phyloP scores from a whole-genome alignment of 2,888 invertebrate species.

The Parnassius apollo region DNA sequence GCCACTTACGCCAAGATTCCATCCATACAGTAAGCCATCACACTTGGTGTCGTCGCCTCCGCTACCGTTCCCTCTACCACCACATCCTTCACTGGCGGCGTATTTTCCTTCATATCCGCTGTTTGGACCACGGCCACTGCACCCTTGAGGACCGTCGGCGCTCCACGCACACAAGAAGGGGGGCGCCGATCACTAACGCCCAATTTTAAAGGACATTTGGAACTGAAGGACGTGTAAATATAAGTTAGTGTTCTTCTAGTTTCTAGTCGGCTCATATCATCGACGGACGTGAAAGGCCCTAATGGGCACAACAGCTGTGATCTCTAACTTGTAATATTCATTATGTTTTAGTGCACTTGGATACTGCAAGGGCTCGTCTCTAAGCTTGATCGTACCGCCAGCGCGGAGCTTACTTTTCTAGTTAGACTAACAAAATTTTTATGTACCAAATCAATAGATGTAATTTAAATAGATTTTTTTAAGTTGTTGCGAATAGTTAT shows the following conservation, averaged over 20 bases:
- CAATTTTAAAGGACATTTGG: conserved; percentile 70
- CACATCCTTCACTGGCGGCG: conserved; percentile 89
- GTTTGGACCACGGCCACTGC: conserved; percentile 87
- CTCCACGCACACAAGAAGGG: conserved; percentile 86
- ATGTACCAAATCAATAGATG: conserved; percentile 79
- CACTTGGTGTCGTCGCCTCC: conserved; percentile 86
- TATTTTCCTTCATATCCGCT: conserved; percentile 94
- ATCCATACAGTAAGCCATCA: conserved; percentile 93
- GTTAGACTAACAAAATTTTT: conserved; percentile 77
- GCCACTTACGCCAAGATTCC: conserved; percentile 90
- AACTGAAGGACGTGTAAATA: conserved; percentile 72
- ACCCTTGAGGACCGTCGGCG: conserved; percentile 88
- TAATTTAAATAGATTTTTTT: conserved; percentile 68
- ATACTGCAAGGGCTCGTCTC: conserved; percentile 43
- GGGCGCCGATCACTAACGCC: conserved; percentile 78
- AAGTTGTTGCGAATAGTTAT: conserved; percentile 74
- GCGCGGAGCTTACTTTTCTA: conserved; percentile 65
- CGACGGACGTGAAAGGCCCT: conserved; percentile 61
- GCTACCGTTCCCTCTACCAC: conserved; percentile 84
- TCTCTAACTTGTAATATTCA: conserved; percentile 76
- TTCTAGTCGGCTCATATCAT: conserved; percentile 77
- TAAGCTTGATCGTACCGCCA: conserved; percentile 53
- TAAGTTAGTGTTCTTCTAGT: conserved; percentile 63
- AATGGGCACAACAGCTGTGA: conserved; percentile 74
- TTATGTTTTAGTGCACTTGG: conserved; percentile 69